Base-by-base conservation (phyloP, 2,888 invertebrate species). In the Galeruca laticollis region DNA sequence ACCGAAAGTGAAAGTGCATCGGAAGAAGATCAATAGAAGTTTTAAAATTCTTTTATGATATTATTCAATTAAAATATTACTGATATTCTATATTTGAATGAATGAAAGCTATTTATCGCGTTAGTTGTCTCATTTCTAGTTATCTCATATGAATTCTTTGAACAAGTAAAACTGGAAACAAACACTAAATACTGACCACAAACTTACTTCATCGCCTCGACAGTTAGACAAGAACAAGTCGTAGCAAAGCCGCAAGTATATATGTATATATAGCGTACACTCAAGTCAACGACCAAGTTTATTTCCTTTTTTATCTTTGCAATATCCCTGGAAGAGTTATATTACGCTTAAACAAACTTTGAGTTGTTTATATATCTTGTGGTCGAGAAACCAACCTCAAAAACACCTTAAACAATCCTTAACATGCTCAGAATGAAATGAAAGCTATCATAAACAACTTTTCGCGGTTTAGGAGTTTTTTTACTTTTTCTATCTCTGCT, bases 361-460 rank as follows among this genome's bases (percentile, higher is more conserved):
- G 73, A 70, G 71, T 71, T 64, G 71, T 71, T 73, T 73, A 73
- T 73, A 68, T 71, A 73, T 69, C 67, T 67, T 47, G 56, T 60
- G 63, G 69, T 49, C 49, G 64, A 62, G 63, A 68, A 70, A 70
- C 70, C 68, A 60, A 63, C 60, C 65, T 59, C 60, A 40, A 61
- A 69, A 72, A 70, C 70, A 73, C 73, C 73, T 73, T 68, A 63
- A 69, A 70, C 70, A 68, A 66, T 70, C 65, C 70, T 69, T 21
- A 70, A 72, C 72, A 69, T 73, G 73, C 64, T 66, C 71, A 61
- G 70, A 72, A 60, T 71, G 65, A 68, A 73, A 75, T 71, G 75
- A 73, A 74, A 72, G 74, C 71, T 71, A 72, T 73, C 75, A 75
- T 76, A 75, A 74, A 77, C 75, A 77, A 76, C 75, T 73, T 75